Evolutionary conservation across 2,888 invertebrate species (phyloP).

Genomic region (Ypsolopha scabrella): DNA sequence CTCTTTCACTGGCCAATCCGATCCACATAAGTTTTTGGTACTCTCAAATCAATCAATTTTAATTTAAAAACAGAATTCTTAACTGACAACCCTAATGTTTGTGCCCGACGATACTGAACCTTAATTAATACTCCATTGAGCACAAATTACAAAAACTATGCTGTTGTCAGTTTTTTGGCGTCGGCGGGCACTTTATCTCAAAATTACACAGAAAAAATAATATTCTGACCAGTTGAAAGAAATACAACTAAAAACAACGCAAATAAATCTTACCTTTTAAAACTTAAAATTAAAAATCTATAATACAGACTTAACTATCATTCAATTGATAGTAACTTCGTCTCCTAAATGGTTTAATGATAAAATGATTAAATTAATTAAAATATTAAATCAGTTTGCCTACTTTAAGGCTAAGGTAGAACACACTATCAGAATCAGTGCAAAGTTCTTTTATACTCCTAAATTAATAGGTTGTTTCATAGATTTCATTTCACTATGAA

Average conservation of each 20-base stretch:
- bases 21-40: slow-evolving; percentile 44
- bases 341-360: no score
- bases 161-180: slow-evolving; percentile 6
- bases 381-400: no score
- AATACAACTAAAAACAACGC: slow-evolving; percentile 47
- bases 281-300: slow-evolving; percentile 35
- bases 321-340: slow-evolving; percentile 1
- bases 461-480: no score
- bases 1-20: slow-evolving; percentile 17
- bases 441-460: no score
- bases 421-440: no score
- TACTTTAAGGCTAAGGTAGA: no score
- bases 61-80: slow-evolving; percentile 10
- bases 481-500: no score
- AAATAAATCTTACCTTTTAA: slow-evolving; percentile 30
- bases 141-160: slow-evolving; percentile 1
- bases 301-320: slow-evolving; percentile 35
- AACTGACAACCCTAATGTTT: slow-evolving; percentile 7
- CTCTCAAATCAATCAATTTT: slow-evolving; percentile 20
- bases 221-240: slow-evolving; percentile 23
- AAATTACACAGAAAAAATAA: background rate
- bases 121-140: slow-evolving; percentile 10
- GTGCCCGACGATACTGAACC: slow-evolving; percentile 8
- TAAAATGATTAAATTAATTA: no score
- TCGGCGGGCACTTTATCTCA: background rate